A percentile compares a stretch with the other conserved stretches of the same genome.
Evolutionary conservation across 2,797 vertebrate genomes (phyloP).

Genomic region (Melanotaenia parkinsoni): DNA sequence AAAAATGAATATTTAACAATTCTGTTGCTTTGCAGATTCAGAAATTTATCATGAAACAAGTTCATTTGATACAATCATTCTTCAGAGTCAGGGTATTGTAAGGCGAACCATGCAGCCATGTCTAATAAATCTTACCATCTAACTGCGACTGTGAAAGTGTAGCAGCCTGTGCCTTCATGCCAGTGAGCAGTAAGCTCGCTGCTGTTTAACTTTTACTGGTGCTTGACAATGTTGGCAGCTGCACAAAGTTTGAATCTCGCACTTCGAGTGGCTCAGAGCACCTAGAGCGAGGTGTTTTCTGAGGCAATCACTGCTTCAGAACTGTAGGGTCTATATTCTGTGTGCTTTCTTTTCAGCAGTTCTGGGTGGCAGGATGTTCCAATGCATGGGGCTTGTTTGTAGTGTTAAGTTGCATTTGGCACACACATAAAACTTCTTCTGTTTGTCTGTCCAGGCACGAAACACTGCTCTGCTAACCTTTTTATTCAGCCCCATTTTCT

Average conservation of each 20-base stretch:
- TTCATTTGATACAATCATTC: constrained; percentile 32
- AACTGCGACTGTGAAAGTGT: constrained; percentile 47
- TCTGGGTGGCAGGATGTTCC: constrained; percentile 72
- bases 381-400: constrained; percentile 76
- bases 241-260: constrained; percentile 65
- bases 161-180: constrained; percentile 54
- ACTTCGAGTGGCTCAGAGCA: constrained; percentile 32
- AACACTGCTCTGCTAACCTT: constrained; percentile 76
- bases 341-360: constrained; percentile 50
- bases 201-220: constrained; percentile 67
- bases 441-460: constrained; percentile 80
- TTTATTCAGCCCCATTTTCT: constrained; percentile 67
- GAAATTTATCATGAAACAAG: constrained; percentile 10
- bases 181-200: constrained; percentile 45
- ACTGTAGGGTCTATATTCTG: constrained; percentile 40
- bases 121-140: constrained; percentile 66
- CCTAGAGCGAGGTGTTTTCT: constrained; percentile 39
- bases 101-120: constrained; percentile 54
- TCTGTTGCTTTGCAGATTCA: constrained; percentile 12
- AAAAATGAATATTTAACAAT: constrained; percentile 6
- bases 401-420: constrained; percentile 82
- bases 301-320: constrained; percentile 41
- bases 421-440: constrained; percentile 78
- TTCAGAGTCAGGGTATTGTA: constrained; percentile 46
- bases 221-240: constrained; percentile 72